Evolutionary conservation across 2,797 vertebrate species (phyloP).

Genomic region (Columba guinea): DNA sequence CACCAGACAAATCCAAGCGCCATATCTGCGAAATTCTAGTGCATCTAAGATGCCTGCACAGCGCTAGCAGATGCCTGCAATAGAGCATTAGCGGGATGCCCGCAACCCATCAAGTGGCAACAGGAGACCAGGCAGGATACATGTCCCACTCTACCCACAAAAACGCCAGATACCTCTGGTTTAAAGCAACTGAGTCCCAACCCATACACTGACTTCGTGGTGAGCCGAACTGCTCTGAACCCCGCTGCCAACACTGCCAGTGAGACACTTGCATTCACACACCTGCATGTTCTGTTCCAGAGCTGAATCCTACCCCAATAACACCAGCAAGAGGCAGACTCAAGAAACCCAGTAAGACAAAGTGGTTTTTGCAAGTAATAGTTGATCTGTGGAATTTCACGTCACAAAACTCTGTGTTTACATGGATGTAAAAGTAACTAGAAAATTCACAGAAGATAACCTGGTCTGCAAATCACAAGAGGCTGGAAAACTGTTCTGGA

Average conservation of each 20-base stretch:
- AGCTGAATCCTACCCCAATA: neutral
- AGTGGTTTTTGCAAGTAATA: neutral
- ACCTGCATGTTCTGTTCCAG: neutral
- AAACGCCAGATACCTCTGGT: neutral
- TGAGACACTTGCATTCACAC: neutral
- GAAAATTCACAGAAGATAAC: neutral
- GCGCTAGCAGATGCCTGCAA: neutral
- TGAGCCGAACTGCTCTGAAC: neutral
- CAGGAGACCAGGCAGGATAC: neutral
- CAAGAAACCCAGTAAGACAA: neutral
- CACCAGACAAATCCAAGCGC: neutral
- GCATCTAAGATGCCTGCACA: neutral
- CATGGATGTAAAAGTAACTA: neutral
- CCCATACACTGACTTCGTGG: neutral
- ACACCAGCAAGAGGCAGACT: neutral
- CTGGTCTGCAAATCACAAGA: neutral
- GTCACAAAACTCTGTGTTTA: neutral
- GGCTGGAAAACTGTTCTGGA: neutral
- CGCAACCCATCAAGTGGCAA: neutral
- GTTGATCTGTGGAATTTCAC: neutral
- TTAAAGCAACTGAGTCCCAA: neutral
- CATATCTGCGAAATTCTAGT: neutral
- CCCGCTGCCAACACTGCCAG: rapidly evolving
- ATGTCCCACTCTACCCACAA: neutral
- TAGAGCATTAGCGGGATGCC: neutral